Base-by-base conservation (phyloP, 2,888 invertebrate species). In the Herminia tarsipennalis region DNA sequence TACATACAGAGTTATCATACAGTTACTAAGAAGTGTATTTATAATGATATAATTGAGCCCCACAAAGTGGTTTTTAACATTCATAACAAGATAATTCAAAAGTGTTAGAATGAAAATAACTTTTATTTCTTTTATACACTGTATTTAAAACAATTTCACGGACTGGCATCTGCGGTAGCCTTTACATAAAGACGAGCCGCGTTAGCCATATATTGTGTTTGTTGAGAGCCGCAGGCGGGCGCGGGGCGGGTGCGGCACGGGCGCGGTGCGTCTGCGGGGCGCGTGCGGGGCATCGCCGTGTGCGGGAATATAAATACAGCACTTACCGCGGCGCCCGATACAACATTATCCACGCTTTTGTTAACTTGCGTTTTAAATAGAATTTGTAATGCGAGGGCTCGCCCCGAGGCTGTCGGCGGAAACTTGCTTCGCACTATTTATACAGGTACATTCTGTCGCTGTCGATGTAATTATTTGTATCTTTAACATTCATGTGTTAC, bases 301-400 rank as follows among this genome's bases (percentile, higher is more conserved):
- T 5, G 21, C 21, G 21, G 6, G 24, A 41, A 41, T 38, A 44
- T 44, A 44, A 39, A 48, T 36, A 39, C 22, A 35, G 10, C 27
- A 35, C 25, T 40, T 25, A 41, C 37, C n/a, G 17, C 37, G 20
- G 29, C 30, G 8, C 37, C 35, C 33, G 27, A 40, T 45, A 62
- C 40, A 43, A 43, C 25, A 57, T 43, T 40, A 42, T 48, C 27
- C 39, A 14, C 9, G 17, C 33, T 44, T 51, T 48, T 39, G 38
- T 33, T 40, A 45, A 34, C 36, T 57, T 57, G 5, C 29, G 0
- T 32, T 42, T 42, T 43, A 5, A 45, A 38, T 27, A 34, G 5
- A 42, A 47, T 40, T 44, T 16, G n/a, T 42, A 47, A 33, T 28
- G 9, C 10, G 3, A 21, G 36, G 12, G 13, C 8, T 17, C 10